phyloP scores from a whole-genome alignment of 2,797 vertebrate species.

The Gymnopithys bicolor region DNA sequence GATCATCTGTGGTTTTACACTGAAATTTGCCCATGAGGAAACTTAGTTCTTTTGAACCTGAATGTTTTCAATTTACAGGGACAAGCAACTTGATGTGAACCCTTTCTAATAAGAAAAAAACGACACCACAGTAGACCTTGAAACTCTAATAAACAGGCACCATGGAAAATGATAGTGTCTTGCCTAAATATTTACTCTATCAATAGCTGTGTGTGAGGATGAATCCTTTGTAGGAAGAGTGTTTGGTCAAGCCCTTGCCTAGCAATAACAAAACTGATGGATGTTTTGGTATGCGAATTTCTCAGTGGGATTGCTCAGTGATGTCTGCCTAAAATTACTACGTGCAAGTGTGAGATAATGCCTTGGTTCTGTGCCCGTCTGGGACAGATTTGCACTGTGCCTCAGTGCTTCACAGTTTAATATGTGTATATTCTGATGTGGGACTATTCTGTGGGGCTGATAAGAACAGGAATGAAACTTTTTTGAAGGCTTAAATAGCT shows the following conservation, averaged over 20 bases:
- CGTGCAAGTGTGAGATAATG: background rate
- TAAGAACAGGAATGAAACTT: background rate
- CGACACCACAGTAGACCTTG: background rate
- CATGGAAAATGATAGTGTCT: conserved; percentile 12
- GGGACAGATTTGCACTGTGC: background rate
- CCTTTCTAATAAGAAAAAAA: background rate
- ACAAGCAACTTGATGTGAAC: conserved; percentile 27
- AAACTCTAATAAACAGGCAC: conserved; percentile 10
- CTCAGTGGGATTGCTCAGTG: background rate
- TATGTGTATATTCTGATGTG: background rate
- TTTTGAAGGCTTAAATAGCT: background rate
- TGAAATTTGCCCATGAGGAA: conserved; percentile 62
- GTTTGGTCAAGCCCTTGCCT: conserved; percentile 50
- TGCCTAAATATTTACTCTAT: conserved; percentile 49
- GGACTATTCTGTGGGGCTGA: background rate
- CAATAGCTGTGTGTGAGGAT: background rate
- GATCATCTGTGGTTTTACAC: conserved; percentile 46
- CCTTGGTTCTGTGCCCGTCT: conserved; percentile 23
- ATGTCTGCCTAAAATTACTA: conserved; percentile 17
- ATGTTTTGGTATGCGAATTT: conserved; percentile 6
- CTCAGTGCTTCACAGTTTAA: background rate
- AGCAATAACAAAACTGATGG: conserved; percentile 15
- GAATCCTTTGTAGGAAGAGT: conserved; percentile 4
- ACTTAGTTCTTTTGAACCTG: conserved; percentile 50
- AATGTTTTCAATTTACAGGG: conserved; percentile 55